Conservation (phyloP, 1,140 invertebrate species). For the Samia ricini region DNA sequence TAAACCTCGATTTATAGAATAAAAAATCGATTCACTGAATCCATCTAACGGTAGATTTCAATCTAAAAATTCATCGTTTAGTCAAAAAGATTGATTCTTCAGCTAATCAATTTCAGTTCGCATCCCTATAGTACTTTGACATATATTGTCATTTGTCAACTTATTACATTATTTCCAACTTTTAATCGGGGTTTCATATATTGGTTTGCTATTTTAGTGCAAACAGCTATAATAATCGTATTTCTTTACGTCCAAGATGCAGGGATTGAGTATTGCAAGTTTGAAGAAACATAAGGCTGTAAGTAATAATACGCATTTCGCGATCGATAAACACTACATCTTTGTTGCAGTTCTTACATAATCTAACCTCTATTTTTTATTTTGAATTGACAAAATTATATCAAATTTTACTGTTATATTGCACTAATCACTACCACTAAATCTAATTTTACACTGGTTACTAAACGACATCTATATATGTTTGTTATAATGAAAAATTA, state of each 20-base stretch:
- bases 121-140: no score
- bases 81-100: no score
- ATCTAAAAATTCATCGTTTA: no score
- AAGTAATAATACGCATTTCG: constrained; percentile 34
- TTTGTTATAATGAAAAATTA: no score
- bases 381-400: not conserved
- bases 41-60: no score
- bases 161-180: constrained; percentile 2
- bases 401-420: constrained; percentile 1
- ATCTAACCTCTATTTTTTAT: constrained; percentile 52
- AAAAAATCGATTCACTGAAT: no score
- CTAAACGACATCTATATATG: no score
- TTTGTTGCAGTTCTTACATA: constrained; percentile 56
- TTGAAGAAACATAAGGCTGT: constrained; percentile 72
- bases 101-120: no score
- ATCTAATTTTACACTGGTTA: no score
- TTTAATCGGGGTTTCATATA: constrained; percentile 1
- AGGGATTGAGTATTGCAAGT: constrained; percentile 59
- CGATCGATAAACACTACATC: constrained; percentile 15
- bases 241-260: constrained; percentile 42
- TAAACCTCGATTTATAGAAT: no score
- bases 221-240: not conserved
- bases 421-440: no score
- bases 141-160: constrained; percentile 3
- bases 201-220: not conserved